Conservation (phyloP, 2,113 vertebrate genomes). For the Cavia porcellus region DNA sequence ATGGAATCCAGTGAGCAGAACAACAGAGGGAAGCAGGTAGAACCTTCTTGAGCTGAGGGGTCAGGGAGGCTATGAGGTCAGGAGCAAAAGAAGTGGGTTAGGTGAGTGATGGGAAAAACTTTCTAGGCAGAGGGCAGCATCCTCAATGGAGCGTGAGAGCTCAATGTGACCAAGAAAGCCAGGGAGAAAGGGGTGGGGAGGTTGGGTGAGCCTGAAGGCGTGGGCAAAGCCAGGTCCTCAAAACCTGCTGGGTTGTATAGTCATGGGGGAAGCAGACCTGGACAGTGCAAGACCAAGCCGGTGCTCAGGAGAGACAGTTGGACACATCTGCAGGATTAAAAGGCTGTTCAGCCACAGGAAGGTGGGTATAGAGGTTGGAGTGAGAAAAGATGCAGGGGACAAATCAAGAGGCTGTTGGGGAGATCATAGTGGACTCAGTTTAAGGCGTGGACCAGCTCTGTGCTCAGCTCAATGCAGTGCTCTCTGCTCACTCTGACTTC, state of each 20-base stretch:
- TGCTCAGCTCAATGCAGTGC: not conserved
- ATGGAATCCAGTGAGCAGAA: not conserved
- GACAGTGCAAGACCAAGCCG: not conserved
- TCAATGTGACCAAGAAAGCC: not conserved
- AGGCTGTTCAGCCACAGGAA: not conserved
- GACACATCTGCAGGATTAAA: not conserved
- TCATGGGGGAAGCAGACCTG: not conserved
- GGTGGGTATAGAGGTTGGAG: not conserved
- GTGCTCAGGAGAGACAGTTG: not conserved
- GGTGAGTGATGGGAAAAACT: not conserved
- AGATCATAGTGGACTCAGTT: not conserved
- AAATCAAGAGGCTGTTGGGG: not conserved
- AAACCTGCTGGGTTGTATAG: not conserved
- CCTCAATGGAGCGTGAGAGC: not conserved
- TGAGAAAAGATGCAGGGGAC: not conserved
- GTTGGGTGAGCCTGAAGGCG: not conserved
- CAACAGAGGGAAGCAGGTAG: not conserved
- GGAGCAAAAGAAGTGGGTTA: not conserved
- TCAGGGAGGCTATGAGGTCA: not conserved
- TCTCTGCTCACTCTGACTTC: not conserved
- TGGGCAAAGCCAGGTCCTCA: not conserved
- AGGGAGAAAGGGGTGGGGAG: not conserved
- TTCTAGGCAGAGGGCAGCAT: not conserved
- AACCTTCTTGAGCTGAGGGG: not conserved
- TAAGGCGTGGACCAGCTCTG: rapidly evolving